Base-by-base conservation (phyloP, 2,797 vertebrate genomes). In the Melanotaenia nigrans region DNA sequence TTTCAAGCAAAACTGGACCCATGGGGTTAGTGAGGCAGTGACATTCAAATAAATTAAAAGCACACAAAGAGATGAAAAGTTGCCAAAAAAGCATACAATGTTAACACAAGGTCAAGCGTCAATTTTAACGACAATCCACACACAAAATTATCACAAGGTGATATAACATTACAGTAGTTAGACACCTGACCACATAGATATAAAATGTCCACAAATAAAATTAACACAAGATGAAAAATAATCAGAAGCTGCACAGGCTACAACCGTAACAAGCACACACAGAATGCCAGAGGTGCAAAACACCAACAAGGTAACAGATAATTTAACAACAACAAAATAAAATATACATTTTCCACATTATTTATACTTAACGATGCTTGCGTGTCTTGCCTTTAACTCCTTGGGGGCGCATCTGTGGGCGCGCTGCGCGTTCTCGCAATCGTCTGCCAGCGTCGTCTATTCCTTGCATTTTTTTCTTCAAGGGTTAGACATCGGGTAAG, bases 341-440 rank as follows among this genome's bases (percentile, higher is more conserved):
- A 2, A 10, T 10, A 36, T 7, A 36, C 2, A 33, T 36, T 36
- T 36, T 36, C 35, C 35, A 36, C 35, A 36, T 36, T 45, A 20
- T 42, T 42, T 11, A 18, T 13, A 40, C 11, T 36, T 10, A 20
- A 7, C 20, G 7, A 47, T 49, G 47, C 47, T 9, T 49, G 45
- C 20, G 57, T 14, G 36, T 13, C n/a, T 40, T 12, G 40, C n/a
- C 12, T 33, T 47, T 24, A 32, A 49, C 12, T 35, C 13, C 57
- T 74, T 40, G 20, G 40, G 57, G 25, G 38, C 10, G 25, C 57
- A 1, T 32, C 1, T 3, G 3, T 75, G 85, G 75, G 56, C 84
- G 84, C 68, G 86, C 87, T 5, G 85, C 91, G 75, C 86, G 83
- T 79, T 81, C 90, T 67, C 69, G 75, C 20, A 0, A 25, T 24